phyloP scores from a whole-genome alignment of 2,113 vertebrate genomes.

The Acrocephalus kingi region DNA sequence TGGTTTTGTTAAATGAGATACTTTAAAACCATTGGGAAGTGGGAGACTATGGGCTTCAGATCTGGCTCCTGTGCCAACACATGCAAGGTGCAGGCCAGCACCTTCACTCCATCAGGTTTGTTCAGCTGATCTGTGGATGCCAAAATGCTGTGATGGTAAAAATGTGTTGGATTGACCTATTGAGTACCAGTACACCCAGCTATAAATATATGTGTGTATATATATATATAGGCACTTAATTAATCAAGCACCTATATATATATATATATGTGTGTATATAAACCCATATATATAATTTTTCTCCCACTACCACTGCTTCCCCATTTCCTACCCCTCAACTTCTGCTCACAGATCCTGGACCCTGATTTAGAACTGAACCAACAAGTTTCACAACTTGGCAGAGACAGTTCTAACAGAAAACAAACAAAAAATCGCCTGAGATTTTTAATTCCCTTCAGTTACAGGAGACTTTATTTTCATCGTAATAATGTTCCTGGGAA shows the following conservation, averaged over 20 bases:
- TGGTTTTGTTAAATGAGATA: conserved; percentile 28
- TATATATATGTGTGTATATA: conserved; percentile 29
- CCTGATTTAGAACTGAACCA: conserved; percentile 32
- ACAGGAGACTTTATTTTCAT: conserved; percentile 57
- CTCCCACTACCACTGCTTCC: background rate
- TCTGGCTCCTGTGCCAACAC: background rate
- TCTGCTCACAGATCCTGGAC: conserved; percentile 37
- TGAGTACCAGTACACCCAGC: background rate
- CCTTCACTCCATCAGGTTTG: conserved; percentile 10
- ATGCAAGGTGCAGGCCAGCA: background rate
- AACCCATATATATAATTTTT: background rate
- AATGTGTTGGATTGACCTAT: conserved; percentile 19
- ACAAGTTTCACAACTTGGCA: conserved; percentile 19
- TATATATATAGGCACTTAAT: conserved; percentile 34
- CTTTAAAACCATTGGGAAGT: conserved; percentile 24
- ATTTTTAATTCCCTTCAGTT: conserved; percentile 22
- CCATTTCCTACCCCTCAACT: background rate
- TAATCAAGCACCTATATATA: conserved; percentile 40
- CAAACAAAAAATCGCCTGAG: background rate
- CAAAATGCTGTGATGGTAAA: conserved; percentile 34
- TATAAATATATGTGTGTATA: background rate
- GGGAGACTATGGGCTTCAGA: conserved; percentile 9
- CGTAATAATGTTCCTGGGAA: background rate
- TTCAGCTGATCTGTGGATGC: conserved; percentile 31
- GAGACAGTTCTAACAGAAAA: background rate